phyloP scores from a whole-genome alignment of 2,888 invertebrate species.

The Meteorus cinctellus region DNA sequence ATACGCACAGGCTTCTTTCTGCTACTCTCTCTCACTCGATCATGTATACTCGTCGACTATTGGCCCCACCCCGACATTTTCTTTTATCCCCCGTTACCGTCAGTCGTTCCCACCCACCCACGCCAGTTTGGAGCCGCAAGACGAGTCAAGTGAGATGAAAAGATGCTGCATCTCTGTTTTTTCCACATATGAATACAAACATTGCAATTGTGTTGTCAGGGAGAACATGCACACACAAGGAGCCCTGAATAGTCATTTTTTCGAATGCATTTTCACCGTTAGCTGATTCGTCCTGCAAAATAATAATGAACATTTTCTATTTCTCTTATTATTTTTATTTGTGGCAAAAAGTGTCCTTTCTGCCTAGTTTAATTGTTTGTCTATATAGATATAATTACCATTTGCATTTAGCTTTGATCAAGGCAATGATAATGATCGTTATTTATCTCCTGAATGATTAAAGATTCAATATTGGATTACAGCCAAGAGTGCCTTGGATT shows the following conservation, averaged over 20 bases:
- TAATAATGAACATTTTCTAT: not conserved
- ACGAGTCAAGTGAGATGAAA: slow-evolving; percentile 15
- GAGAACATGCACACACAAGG: not conserved
- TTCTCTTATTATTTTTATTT: slow-evolving; percentile 5
- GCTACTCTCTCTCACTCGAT: slow-evolving; percentile 23
- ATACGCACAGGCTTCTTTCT: not conserved
- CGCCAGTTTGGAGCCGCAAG: slow-evolving; percentile 35
- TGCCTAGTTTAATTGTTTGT: not conserved
- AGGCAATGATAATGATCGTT: slow-evolving; percentile 43
- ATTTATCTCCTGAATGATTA: slow-evolving; percentile 43
- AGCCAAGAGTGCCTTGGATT: slow-evolving; percentile 37
- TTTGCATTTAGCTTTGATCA: slow-evolving; percentile 40
- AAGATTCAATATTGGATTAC: slow-evolving; percentile 41
- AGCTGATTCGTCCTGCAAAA: not conserved
- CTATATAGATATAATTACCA: slow-evolving; percentile 2
- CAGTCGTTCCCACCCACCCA: slow-evolving; percentile 59
- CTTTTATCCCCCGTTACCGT: slow-evolving; percentile 56
- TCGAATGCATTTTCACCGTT: not conserved
- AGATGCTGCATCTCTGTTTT: not conserved
- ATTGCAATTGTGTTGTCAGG: not conserved
- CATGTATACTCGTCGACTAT: slow-evolving; percentile 38
- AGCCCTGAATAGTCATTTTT: slow-evolving; percentile 19
- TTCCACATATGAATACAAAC: not conserved
- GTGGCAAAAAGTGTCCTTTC: not conserved
- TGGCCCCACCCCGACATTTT: slow-evolving; percentile 56